Evolutionary conservation across 1,140 invertebrate species (phyloP), one percentile per base, ranked within the genome.

Genomic region (Drosophila lacteicornis): DNA sequence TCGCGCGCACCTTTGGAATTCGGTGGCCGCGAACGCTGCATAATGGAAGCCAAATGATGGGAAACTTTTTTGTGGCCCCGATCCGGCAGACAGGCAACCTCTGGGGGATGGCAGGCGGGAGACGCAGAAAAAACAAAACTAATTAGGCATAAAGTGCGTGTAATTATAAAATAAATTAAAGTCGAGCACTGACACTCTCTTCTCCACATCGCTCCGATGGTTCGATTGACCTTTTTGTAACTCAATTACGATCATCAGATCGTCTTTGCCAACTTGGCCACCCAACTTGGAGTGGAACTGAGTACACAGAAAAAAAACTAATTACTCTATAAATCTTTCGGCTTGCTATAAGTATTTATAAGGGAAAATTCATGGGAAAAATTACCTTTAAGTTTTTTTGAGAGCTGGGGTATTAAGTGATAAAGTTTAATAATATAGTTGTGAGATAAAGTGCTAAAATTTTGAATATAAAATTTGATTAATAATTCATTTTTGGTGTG

Each of bases 11-110:
- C 85, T 85, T 75, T 85, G 85, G 85, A 90, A 90, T 90, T 90
- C 85, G 81, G 85, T 90, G 85, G 85, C 85, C 62, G 85, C 82
- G 81, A 90, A 88, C 84, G 84, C 84, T 88, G 84, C 85, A 90
- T 90, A 90, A 90, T 90, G 86, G 75, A 70, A 90, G 81, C 86
- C 85, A 90, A 90, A 90, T 90, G 85, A 90, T 90, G 85, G 85
- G 85, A 90, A 90, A 85, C 75, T 88, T 90, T 88, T 83, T 90
- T 91, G 46, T 62, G 50, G 62, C 60, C 69, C 66, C 75, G 77
- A 66, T 59, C 74, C 43, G 40, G 9, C 62, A 61, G 53, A 61
- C 25, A 53, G 49, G 19, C 49, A 69, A 22, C 40, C 15, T 49
- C 56, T 19, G 38, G 27, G 58, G n/a, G 36, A 17, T 27, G 17